Evolutionary conservation across 1,140 invertebrate species (phyloP), one percentile per base, ranked within the genome.

Genomic region (Scaptomyza hsui): DNA sequence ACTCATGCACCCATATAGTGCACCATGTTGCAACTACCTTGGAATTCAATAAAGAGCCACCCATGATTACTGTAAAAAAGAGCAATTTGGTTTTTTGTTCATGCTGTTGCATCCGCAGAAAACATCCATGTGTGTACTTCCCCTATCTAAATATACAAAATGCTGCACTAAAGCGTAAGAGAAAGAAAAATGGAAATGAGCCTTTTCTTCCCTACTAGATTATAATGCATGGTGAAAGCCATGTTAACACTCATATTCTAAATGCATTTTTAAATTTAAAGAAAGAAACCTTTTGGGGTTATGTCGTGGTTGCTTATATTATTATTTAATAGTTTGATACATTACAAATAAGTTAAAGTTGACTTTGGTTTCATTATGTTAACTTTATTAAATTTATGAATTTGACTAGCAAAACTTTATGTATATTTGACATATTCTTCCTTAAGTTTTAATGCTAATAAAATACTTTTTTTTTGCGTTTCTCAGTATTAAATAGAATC

Each of bases 31-130:
- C 44, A 60, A 29, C 59, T 68, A 63, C 37, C 42, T 52, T 68
- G 35, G 73, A 71, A 74, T 86, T 86, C 81, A 86, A 86, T 86
- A 86, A 86, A 86, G 65, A 72, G 55, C 70, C 70, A 65, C 61
- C 67, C 74, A 63, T 72, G 75, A 82, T 82, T 75, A 75, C 74
- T 49, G 60, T 51, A 75, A 52, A 76, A 81, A 76, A 63, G 52
- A 63, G 61, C 10, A 24, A 56, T 37, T 19, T 26, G 26, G 26
- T 9, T 29, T 29, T 29, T 29, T 29, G 26, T 29, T 29, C 26
- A 29, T 65, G 49, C 71, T 75, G 45, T 35, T 67, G 72, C 78
- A 60, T 49, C 65, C 72, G 45, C 56, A 67, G 77, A 41, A 78
- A 68, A 78, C 13, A 41, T 24, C 16, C 35, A 21, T 13, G 18